These are phyloP conservation scores for Neotragus pygmaeus DNA, from an alignment of 2,113 vertebrate genomes.

Conservation along the genomic window DNA sequence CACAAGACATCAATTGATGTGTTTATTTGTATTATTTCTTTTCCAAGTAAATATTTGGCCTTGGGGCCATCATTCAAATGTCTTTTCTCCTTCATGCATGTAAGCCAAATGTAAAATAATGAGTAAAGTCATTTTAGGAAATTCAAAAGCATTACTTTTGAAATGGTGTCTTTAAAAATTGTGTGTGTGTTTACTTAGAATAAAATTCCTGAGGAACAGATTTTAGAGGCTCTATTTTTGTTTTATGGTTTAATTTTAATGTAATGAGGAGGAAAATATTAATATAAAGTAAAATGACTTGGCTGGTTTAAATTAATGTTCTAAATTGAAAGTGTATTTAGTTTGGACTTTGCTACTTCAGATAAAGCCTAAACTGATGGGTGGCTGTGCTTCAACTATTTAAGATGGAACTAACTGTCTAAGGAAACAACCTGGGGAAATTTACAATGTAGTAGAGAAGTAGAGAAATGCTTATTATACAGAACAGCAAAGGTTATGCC, in stretches of 20 bases:
- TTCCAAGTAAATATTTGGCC: not conserved
- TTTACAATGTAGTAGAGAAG: not conserved
- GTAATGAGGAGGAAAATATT: not conserved
- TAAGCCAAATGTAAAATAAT: not conserved
- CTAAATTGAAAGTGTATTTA: not conserved
- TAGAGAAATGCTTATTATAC: not conserved
- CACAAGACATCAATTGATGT: not conserved
- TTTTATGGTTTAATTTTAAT: not conserved
- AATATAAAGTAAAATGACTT: not conserved
- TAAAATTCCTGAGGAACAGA: not conserved
- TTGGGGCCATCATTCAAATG: not conserved
- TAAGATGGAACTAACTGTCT: not conserved
- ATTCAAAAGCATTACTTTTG: not conserved
- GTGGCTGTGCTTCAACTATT: not conserved
- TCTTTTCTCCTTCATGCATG: not conserved
- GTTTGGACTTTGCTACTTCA: not conserved
- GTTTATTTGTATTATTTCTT: not conserved
- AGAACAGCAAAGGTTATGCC: not conserved
- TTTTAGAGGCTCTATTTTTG: not conserved
- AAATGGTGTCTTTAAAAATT: not conserved
- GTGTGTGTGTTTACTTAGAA: slow-evolving; percentile 17
- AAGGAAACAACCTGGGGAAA: not conserved
- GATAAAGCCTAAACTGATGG: not conserved
- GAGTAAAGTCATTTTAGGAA: slow-evolving; percentile 5
- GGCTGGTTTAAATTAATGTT: slow-evolving; percentile 1